Evolutionary conservation across 2,888 invertebrate genomes (phyloP), one percentile per base, ranked within the genome.

Genomic region (Ganaspis brasiliensis): DNA sequence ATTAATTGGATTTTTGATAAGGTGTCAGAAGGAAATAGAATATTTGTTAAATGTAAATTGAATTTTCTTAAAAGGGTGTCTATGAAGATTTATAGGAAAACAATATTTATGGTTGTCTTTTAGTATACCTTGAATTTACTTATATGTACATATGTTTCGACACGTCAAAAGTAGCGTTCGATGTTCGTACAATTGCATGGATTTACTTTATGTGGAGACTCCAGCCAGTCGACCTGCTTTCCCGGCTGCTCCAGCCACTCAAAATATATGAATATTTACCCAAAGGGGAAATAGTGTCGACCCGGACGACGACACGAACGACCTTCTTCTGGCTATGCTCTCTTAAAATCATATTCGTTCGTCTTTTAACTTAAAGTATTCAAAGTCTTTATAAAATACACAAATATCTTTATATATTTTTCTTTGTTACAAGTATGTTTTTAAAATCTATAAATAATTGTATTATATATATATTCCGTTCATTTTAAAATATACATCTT

Each of bases 191-290:
- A 55, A 70, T 73, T 61, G 59, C 57, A 52, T 56, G 57, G 70
- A 45, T 74, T 67, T 45, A 67, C 26, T 70, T 55, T 26, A 70
- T 59, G 74, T 56, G 45, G 72, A 72, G 49, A 49, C 77, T 77
- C 72, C 67, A 67, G 67, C 45, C 67, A 67, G 67, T 67, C 67
- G 77, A 77, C 72, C 74, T 56, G 73, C 73, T 77, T 77, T 56
- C 52, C 40, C 52, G 35, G n/a, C 31, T 40, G 52, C 52, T 67
- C 74, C 57, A 72, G 35, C 67, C 63, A 59, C 75, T 78, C 56
- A 35, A 78, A 70, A 75, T 75, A 73, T 72, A 75, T 78, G 75
- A 75, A 78, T 77, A 77, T 78, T 72, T 75, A 74, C 72, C 72
- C 63, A 74, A 74, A 74, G 63, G 56, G 74, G 77, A 74, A 74